Conservation (phyloP, 2,113 vertebrate species). For the Tiliqua scincoides region DNA sequence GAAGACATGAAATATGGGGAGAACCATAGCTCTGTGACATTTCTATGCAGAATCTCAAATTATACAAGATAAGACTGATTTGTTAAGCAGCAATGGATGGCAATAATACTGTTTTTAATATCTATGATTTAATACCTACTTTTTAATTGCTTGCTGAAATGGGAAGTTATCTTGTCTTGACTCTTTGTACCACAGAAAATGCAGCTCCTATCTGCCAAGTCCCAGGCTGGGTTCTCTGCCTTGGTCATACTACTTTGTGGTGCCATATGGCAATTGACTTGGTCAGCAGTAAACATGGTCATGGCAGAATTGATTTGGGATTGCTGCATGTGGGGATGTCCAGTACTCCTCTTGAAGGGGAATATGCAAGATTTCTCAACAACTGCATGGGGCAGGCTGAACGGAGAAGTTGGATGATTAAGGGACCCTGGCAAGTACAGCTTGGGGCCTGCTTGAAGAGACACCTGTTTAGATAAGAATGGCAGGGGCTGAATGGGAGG, state of each 20-base stretch:
- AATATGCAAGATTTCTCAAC: not conserved
- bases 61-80: not conserved
- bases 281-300: not conserved
- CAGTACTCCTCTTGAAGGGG: not conserved
- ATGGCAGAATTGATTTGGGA: not conserved
- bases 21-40: not conserved
- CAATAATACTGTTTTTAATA: not conserved
- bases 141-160: too few relatives aligned
- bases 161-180: not conserved
- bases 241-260: not conserved
- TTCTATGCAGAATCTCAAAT: not conserved
- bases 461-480: not conserved
- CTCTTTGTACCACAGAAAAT: not conserved
- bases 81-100: not conserved
- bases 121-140: not conserved
- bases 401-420: not conserved
- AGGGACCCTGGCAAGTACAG: not conserved
- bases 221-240: not conserved
- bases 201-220: not conserved
- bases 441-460: not conserved
- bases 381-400: not conserved
- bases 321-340: not conserved
- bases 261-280: not conserved
- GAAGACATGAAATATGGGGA: not conserved
- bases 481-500: not conserved